These are phyloP conservation scores for Oncorhynchus kisutch DNA, from an alignment of 2,113 vertebrate species.

Conservation along the genomic window DNA sequence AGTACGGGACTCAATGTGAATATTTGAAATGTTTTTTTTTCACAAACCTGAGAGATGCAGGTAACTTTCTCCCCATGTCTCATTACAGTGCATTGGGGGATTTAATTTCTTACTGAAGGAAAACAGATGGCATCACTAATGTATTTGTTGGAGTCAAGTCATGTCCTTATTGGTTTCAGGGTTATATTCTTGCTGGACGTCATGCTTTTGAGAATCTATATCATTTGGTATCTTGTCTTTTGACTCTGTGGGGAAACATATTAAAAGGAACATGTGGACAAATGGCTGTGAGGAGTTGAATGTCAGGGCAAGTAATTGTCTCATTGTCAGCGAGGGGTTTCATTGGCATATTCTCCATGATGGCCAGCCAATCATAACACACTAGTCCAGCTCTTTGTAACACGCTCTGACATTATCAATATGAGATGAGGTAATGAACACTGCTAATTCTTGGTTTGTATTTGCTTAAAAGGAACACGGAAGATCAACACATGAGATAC, in stretches of 20 bases:
- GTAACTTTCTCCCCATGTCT: slow-evolving; percentile 16
- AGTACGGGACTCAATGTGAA: slow-evolving; percentile 33
- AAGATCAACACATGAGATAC: background rate
- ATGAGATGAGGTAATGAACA: background rate
- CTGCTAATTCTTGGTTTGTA: background rate
- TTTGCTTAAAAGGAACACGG: background rate
- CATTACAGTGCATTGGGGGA: slow-evolving; percentile 53
- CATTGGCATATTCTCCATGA: slow-evolving; percentile 34
- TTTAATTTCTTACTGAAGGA: slow-evolving; percentile 50
- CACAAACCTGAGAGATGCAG: slow-evolving; percentile 49
- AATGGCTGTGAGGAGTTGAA: slow-evolving; percentile 34
- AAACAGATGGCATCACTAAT: slow-evolving; percentile 53
- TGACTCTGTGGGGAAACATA: slow-evolving; percentile 40
- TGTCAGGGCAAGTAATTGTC: slow-evolving; percentile 42
- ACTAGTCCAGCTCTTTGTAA: slow-evolving; percentile 6
- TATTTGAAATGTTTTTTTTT: slow-evolving; percentile 21
- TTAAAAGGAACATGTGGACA: slow-evolving; percentile 48
- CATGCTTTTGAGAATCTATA: slow-evolving; percentile 35
- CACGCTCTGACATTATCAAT: slow-evolving; percentile 40
- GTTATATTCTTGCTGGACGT: slow-evolving; percentile 7
- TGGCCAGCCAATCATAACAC: slow-evolving; percentile 32
- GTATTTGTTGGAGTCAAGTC: background rate
- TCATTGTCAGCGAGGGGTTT: slow-evolving; percentile 35
- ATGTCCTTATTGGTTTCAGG: background rate
- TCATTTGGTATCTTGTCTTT: slow-evolving; percentile 55